These are phyloP conservation scores for Noctua janthe DNA, from an alignment of 2,888 invertebrate genomes.

Conservation along the genomic window DNA sequence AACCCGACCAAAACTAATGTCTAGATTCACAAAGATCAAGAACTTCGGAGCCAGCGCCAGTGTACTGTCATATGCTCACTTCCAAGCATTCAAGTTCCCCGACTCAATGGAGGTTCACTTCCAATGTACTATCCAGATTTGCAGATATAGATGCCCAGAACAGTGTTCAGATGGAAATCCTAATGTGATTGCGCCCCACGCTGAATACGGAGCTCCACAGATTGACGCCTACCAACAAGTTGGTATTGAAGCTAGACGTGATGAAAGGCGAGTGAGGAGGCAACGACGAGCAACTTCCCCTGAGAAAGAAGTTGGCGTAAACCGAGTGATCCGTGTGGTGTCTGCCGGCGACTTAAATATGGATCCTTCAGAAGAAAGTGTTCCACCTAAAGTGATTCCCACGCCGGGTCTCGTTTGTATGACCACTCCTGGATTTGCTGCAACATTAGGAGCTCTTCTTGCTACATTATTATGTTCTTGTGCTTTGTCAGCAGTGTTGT, in stretches of 20 bases:
- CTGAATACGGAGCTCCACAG: constrained; percentile 94
- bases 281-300: constrained; percentile 91
- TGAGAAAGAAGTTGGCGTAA: constrained; percentile 96
- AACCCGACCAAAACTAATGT: constrained; percentile 97
- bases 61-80: constrained; percentile 97
- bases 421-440: constrained; percentile 98
- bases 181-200: constrained; percentile 88
- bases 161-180: constrained; percentile 94
- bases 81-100: constrained; percentile 98
- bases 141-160: constrained; percentile 97
- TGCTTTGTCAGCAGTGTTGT: constrained; percentile 95
- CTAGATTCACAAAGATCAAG: constrained; percentile 97
- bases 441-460: constrained; percentile 95
- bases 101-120: constrained; percentile 99
- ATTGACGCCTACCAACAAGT: constrained; percentile 85
- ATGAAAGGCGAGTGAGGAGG: constrained; percentile 93
- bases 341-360: constrained; percentile 96
- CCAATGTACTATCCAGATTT: constrained; percentile 98
- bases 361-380: constrained; percentile 94
- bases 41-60: constrained; percentile 98
- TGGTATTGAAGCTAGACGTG: constrained; percentile 93
- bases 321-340: constrained; percentile 97
- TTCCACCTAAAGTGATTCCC: constrained; percentile 90
- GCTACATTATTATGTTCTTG: constrained; percentile 96
- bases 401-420: constrained; percentile 96